These are phyloP conservation scores for Cacoxenus indagator DNA, from an alignment of 2,888 invertebrate species.

Conservation along the genomic window DNA sequence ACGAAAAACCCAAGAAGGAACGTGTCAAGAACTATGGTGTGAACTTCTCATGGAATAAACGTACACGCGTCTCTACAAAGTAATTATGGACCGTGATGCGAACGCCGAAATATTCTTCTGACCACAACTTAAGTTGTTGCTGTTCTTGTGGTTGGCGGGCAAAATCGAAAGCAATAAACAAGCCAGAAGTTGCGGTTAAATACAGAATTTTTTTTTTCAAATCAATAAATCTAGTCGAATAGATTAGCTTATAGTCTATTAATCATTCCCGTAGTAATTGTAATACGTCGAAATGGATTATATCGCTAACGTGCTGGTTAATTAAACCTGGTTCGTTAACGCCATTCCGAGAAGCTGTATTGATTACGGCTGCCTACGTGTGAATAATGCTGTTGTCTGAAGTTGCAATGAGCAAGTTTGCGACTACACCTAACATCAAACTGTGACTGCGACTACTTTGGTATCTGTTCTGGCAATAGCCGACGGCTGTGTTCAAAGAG, in stretches of 20 bases:
- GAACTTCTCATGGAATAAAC: constrained; percentile 97
- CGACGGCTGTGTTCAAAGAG: no score
- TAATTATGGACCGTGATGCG: constrained; percentile 72
- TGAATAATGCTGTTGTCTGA: no score
- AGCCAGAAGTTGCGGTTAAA: constrained; percentile 18
- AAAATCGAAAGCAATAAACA: constrained; percentile 12
- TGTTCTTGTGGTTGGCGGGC: not conserved
- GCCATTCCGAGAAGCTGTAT: no score
- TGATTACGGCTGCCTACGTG: no score
- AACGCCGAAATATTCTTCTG: not conserved
- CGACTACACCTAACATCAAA: no score
- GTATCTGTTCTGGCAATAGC: no score
- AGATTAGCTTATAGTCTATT: not conserved
- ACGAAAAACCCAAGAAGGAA: constrained; percentile 79
- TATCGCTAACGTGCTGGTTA: not conserved
- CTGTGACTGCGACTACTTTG: no score
- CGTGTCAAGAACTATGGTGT: constrained; percentile 92
- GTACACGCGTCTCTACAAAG: constrained; percentile 95
- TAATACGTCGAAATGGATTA: not conserved
- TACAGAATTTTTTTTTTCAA: constrained; percentile 26
- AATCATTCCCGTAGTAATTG: no score
- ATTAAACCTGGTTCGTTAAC: no score
- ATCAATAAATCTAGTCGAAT: not conserved
- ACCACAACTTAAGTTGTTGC: not conserved
- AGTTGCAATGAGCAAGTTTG: no score